Conservation (phyloP, 2,113 vertebrate genomes). For the Sander lucioperca region DNA sequence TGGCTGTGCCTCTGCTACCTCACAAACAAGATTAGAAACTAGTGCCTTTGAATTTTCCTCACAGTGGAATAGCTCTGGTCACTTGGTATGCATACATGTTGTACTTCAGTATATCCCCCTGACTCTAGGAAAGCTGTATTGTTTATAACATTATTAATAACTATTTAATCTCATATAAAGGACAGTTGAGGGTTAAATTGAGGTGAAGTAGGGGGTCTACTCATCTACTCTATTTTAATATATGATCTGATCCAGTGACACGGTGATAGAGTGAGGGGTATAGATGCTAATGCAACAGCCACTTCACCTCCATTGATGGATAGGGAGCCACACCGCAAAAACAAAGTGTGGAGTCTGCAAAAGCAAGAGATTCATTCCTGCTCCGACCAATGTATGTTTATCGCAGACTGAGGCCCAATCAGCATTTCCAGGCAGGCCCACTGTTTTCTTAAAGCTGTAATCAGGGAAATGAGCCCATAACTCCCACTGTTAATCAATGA, state of each 20-base stretch:
- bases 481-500: conserved; percentile 83
- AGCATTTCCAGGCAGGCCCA: conserved; percentile 82
- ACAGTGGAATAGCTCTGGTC: not conserved
- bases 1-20: not conserved
- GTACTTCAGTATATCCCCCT: not conserved
- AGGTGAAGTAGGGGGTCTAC: not conserved
- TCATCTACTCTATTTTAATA: conserved; percentile 51
- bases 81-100: not conserved
- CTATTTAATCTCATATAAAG: conserved; percentile 8
- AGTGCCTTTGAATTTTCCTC: not conserved
- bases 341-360: conserved; percentile 78
- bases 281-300: conserved; percentile 74
- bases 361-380: conserved; percentile 73
- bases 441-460: conserved; percentile 88
- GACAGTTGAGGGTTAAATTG: conserved; percentile 4
- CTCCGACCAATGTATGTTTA: conserved; percentile 81
- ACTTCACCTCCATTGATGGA: conserved; percentile 66
- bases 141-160: conserved; percentile 32
- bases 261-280: conserved; percentile 46
- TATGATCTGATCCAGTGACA: conserved; percentile 36
- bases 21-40: conserved; percentile 9
- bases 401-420: conserved; percentile 78
- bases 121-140: not conserved
- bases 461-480: conserved; percentile 90
- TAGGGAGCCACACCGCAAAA: conserved; percentile 39